Base-by-base conservation (phyloP, 2,113 vertebrate species). In the Indicator indicator region DNA sequence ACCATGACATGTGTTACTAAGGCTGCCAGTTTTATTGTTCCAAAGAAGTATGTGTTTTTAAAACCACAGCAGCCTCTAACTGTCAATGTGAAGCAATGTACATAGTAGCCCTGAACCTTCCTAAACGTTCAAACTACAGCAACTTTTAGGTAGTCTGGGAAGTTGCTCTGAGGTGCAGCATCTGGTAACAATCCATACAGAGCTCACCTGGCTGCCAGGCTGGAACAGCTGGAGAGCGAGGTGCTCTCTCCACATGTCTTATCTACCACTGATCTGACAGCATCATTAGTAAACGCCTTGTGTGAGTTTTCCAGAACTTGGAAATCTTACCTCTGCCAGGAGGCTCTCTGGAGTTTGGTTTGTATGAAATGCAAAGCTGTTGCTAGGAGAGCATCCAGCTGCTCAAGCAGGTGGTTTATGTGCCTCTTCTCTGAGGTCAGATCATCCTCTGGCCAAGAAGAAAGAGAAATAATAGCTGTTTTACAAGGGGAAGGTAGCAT, bases 191-290 rank as follows among this genome's bases (percentile, higher is more conserved):
- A 63, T 70, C 17, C 24, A 15, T 3, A 3, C 0, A 5, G 32
- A 84, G 28, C 32, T 46, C 42, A 12, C 33, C 42, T 75, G 73
- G 16, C 67, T 72, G 38, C 44, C 11, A 58, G 32, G 32, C 32
- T 82, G 44, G n/a, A 75, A n/a, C 55, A 76, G 68, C 68, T 94
- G 82, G 50, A 46, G 42, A 67, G 36, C 1, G 2, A 42, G 11
- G 2, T 63, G 23, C 56, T 65, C 30, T 59, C 44, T 79, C 32
- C 10, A 12, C 32, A 14, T 0, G 0, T n/a, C 48, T 48, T 76
- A 64, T 58, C 54, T 79, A 3, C 20, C 3, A 3, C 20, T 50
- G 67, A 42, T 89, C 63, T 73, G 40, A 23, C 71, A 70, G 20
- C 1, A 6, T 21, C 4, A 3, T 63, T 46, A 56, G 11, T 50